Conservation (phyloP, 2,888 invertebrate species). For the Synanthedon myopaeformis region DNA sequence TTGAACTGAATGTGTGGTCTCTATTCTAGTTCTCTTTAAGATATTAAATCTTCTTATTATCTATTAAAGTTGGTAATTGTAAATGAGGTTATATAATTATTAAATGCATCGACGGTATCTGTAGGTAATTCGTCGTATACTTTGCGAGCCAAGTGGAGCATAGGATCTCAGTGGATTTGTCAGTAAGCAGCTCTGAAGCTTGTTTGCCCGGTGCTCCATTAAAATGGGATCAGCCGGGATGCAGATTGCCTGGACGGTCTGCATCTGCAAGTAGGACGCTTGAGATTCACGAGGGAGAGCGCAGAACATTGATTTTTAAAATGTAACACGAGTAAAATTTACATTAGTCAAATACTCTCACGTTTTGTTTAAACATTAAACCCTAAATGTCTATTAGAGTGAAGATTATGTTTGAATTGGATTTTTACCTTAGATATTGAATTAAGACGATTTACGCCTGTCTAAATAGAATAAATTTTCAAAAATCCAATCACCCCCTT, state of each 20-base stretch:
- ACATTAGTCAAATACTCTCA: background rate
- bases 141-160: conserved; percentile 54
- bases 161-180: conserved; percentile 60
- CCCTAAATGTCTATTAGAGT: too few relatives aligned
- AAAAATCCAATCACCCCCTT: too few relatives aligned
- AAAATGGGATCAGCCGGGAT: conserved; percentile 68
- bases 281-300: conserved; percentile 3
- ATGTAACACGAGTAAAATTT: conserved; percentile 7
- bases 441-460: too few relatives aligned
- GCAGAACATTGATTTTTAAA: conserved; percentile 10
- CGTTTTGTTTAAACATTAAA: too few relatives aligned
- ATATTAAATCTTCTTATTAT: too few relatives aligned
- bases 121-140: background rate
- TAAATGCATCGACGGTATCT: background rate
- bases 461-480: too few relatives aligned
- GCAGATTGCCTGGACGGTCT: conserved; percentile 58
- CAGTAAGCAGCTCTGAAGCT: conserved; percentile 62
- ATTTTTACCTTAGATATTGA: too few relatives aligned
- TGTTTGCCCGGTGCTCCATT: conserved; percentile 70
- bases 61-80: too few relatives aligned
- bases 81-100: background rate
- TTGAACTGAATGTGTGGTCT: too few relatives aligned
- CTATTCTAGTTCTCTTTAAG: too few relatives aligned
- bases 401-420: too few relatives aligned
- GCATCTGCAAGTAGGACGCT: conserved; percentile 5